A percentile compares a stretch with the other conserved stretches of the same genome.
Evolutionary conservation across 2,797 vertebrate species (phyloP).

Genomic region (Perdix hodgsoniae): DNA sequence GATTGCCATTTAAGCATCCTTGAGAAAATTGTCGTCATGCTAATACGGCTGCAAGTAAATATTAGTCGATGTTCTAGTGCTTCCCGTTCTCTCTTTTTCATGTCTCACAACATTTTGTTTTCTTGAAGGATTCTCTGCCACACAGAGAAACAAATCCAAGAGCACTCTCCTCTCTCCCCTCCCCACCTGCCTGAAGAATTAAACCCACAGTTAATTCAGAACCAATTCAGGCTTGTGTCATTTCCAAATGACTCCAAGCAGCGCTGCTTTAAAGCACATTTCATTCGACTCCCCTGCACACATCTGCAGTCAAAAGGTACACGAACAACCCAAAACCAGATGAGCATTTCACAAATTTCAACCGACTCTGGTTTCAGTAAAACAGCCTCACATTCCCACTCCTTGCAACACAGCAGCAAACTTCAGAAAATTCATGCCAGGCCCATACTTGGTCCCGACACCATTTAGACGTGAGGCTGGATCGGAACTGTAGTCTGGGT

Average conservation of each 20-base stretch:
- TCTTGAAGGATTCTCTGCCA: not conserved
- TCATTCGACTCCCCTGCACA: rapidly evolving
- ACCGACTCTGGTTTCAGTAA: not conserved
- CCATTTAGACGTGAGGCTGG: not conserved
- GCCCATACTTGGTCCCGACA: rapidly evolving
- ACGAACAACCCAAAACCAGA: not conserved
- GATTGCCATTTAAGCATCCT: not conserved
- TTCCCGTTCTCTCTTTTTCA: not conserved
- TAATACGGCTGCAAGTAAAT: not conserved
- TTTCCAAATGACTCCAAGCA: not conserved
- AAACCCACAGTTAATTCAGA: not conserved
- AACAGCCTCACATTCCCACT: not conserved
- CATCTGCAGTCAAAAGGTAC: not conserved
- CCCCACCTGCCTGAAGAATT: not conserved
- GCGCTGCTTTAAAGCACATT: rapidly evolving
- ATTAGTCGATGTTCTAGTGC: not conserved
- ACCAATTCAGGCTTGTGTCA: rapidly evolving
- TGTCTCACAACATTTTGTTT: not conserved
- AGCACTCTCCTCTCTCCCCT: not conserved
- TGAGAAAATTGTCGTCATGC: not conserved
- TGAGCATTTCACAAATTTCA: not conserved
- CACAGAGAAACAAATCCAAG: not conserved
- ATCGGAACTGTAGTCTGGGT: not conserved
- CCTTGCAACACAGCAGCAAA: not conserved
- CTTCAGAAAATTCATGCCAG: not conserved